phyloP scores from a whole-genome alignment of 2,113 vertebrate genomes.

The Paramisgurnus dabryanus region DNA sequence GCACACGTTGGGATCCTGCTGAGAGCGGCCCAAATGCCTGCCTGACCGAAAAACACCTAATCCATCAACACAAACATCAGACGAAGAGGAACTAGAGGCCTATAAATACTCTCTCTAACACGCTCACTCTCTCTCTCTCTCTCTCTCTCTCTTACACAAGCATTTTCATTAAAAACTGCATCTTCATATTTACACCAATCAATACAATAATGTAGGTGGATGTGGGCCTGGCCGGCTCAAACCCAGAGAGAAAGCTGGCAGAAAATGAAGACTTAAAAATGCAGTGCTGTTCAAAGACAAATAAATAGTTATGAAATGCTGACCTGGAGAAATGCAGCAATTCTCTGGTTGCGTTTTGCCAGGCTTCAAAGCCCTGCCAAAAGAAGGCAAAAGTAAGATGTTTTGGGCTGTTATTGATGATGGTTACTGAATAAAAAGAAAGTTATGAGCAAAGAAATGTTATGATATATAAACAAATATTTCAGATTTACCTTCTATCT shows the following conservation, averaged over 20 bases:
- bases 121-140: not conserved
- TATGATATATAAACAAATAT: no score
- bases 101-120: constrained; percentile 42
- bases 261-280: constrained; percentile 44
- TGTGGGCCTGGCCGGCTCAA: constrained; percentile 7
- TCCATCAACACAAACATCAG: constrained; percentile 57
- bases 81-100: constrained; percentile 48
- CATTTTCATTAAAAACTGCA: constrained; percentile 27
- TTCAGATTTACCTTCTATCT: no score
- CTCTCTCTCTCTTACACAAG: not conserved
- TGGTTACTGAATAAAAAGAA: no score
- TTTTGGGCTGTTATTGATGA: constrained; percentile 17
- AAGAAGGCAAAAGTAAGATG: constrained; percentile 29
- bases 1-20: constrained; percentile 52
- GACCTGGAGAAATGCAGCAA: constrained; percentile 34
- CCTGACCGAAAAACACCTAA: constrained; percentile 53
- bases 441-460: no score
- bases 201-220: constrained; percentile 44
- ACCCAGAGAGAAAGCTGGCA: constrained; percentile 6
- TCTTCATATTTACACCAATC: constrained; percentile 42
- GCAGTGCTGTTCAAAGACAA: constrained; percentile 50
- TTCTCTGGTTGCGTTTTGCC: constrained; percentile 39
- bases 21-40: constrained; percentile 51
- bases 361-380: constrained; percentile 26
- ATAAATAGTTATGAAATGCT: constrained; percentile 51